Percentiles rank a stretch among this genome's conserved stretches.
Evolutionary conservation across 2,113 vertebrate genomes (phyloP).

Genomic region (Bostrychus sinensis): DNA sequence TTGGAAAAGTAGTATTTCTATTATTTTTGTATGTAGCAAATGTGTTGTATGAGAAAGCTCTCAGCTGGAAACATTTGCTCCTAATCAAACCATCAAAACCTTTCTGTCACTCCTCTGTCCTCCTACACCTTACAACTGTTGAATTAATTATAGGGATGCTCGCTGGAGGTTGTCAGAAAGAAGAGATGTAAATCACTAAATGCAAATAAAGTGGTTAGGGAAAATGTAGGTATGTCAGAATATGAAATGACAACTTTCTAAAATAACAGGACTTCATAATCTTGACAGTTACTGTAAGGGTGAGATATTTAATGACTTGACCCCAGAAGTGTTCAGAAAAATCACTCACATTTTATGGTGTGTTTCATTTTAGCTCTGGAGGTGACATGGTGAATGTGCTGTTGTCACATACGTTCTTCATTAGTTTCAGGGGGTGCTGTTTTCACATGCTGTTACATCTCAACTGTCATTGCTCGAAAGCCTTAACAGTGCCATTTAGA

Average conservation of each 20-base stretch:
- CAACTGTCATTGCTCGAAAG: slow-evolving; percentile 51
- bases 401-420: slow-evolving; percentile 49
- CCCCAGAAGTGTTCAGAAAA: slow-evolving; percentile 33
- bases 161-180: slow-evolving; percentile 49
- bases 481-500: slow-evolving; percentile 57
- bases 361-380: slow-evolving; percentile 68
- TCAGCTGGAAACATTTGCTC: slow-evolving; percentile 22
- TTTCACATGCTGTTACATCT: slow-evolving; percentile 46
- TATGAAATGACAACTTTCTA: slow-evolving; percentile 3
- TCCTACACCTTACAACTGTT: slow-evolving; percentile 64
- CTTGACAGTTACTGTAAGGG: slow-evolving; percentile 4
- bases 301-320: slow-evolving; percentile 26
- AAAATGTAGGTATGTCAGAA: slow-evolving; percentile 12
- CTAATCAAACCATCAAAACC: slow-evolving; percentile 56
- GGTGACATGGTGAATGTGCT: slow-evolving; percentile 48
- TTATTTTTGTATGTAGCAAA: slow-evolving; percentile 1
- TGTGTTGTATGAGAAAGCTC: slow-evolving; percentile 5
- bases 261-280: not conserved
- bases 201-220: slow-evolving; percentile 39
- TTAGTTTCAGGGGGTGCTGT: slow-evolving; percentile 28
- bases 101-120: slow-evolving; percentile 68
- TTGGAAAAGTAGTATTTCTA: slow-evolving; percentile 7
- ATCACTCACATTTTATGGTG: slow-evolving; percentile 59
- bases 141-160: slow-evolving; percentile 66
- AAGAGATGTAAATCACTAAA: slow-evolving; percentile 65